Evolutionary conservation across 2,113 vertebrate genomes (phyloP).

Genomic region (Callopanchax toddi): DNA sequence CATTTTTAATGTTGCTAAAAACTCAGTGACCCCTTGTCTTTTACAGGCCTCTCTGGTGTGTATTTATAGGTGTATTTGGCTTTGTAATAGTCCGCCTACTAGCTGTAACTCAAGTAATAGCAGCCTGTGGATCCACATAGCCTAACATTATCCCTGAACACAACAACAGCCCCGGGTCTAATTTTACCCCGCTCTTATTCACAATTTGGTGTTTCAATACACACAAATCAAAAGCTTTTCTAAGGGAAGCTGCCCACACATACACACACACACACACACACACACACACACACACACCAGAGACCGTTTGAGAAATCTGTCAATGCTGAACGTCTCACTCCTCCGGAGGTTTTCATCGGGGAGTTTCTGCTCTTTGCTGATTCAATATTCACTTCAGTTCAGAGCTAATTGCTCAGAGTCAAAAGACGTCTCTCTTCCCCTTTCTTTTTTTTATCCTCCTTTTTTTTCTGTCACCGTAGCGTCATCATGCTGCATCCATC

Average conservation of each 20-base stretch:
- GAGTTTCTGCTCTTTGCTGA: constrained; percentile 44
- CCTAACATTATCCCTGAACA: constrained; percentile 59
- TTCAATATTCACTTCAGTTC: constrained; percentile 46
- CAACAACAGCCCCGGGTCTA: constrained; percentile 67
- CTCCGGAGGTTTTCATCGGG: constrained; percentile 21
- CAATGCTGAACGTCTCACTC: constrained; percentile 24
- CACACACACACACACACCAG: constrained; percentile 7
- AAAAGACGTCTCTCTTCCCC: constrained; percentile 10
- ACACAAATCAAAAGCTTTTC: constrained; percentile 65
- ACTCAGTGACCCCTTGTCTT: constrained; percentile 1
- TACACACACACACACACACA: background rate
- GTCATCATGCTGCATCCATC: constrained; percentile 15
- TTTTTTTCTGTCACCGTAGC: background rate
- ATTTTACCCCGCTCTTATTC: constrained; percentile 62
- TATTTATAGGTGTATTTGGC: constrained; percentile 43
- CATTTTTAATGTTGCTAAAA: background rate
- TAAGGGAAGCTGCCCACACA: constrained; percentile 54
- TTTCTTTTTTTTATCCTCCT: background rate
- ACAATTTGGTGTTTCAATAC: constrained; percentile 71
- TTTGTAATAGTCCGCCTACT: constrained; percentile 37
- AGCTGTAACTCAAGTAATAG: constrained; percentile 54
- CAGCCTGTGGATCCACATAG: constrained; percentile 46
- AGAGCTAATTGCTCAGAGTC: constrained; percentile 20
- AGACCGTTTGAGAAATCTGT: constrained; percentile 57
- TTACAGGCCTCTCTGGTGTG: constrained; percentile 12